A percentile compares a stretch with the other conserved stretches of the same genome.
phyloP scores from a whole-genome alignment of 2,113 vertebrate species.

The Pangasianodon hypophthalmus region DNA sequence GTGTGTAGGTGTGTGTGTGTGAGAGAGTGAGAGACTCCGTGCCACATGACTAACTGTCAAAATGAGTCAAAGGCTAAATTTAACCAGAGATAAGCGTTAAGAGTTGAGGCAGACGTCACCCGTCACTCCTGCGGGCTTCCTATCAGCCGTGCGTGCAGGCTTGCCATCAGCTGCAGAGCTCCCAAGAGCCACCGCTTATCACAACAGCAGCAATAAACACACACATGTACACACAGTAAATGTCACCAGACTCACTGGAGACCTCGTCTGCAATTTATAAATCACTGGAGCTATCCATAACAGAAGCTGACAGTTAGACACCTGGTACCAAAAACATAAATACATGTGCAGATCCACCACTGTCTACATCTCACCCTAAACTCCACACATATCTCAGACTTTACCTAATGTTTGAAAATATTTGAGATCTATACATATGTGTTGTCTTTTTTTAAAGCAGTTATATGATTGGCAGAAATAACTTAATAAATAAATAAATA shows the following conservation, averaged over 20 bases:
- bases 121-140: slow-evolving; percentile 34
- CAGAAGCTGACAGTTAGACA: background rate
- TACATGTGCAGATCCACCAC: background rate
- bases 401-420: background rate
- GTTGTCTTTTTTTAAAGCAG: background rate
- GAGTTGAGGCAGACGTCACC: slow-evolving; percentile 42
- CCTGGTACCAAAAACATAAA: background rate
- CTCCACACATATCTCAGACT: background rate
- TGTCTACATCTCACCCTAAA: background rate
- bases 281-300: background rate
- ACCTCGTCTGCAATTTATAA: slow-evolving; percentile 1
- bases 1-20: background rate
- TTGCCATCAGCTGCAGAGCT: slow-evolving; percentile 43
- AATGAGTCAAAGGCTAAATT: slow-evolving; percentile 48
- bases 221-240: slow-evolving; percentile 20
- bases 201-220: slow-evolving; percentile 32
- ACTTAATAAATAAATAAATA: background rate
- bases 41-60: slow-evolving; percentile 37
- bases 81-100: slow-evolving; percentile 34
- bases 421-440: background rate
- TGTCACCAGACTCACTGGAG: slow-evolving; percentile 20
- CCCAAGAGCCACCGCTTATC: slow-evolving; percentile 45
- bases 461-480: background rate
- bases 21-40: background rate
- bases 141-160: slow-evolving; percentile 49